These are phyloP conservation scores for Fregetta grallaria DNA, from an alignment of 2,113 vertebrate species.

Conservation along the genomic window DNA sequence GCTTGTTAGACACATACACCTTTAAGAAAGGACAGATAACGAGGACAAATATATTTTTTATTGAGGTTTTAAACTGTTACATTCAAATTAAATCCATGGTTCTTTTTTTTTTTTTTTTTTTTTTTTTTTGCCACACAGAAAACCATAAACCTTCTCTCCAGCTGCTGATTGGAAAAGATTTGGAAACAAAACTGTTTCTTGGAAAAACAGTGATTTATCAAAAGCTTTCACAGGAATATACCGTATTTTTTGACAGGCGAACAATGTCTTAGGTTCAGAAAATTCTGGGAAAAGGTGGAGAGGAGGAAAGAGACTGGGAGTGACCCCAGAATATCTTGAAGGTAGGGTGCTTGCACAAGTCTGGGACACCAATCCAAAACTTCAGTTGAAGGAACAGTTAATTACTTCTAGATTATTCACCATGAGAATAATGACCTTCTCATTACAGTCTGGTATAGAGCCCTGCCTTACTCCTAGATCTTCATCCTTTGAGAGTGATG, in stretches of 20 bases:
- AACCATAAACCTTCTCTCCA: neutral
- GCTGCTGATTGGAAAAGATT: neutral
- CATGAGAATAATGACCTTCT: neutral
- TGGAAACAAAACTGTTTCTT: neutral
- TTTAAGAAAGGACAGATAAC: neutral
- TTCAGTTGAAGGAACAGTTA: neutral
- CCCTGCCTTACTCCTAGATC: neutral
- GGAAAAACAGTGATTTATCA: neutral
- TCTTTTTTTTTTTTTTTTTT: neutral
- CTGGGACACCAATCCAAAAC: neutral
- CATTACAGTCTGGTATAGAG: neutral
- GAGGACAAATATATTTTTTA: neutral
- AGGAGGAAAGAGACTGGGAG: neutral
- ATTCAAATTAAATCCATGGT: neutral
- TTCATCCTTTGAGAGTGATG: neutral
- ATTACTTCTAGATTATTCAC: neutral
- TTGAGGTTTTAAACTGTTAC: neutral
- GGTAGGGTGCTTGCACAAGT: neutral
- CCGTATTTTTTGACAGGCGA: neutral
- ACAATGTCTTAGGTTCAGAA: neutral
- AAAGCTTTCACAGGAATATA: neutral
- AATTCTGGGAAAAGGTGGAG: neutral
- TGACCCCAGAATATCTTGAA: neutral
- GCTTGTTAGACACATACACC: neutral
- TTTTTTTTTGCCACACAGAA: neutral